These are phyloP conservation scores for Nephrotoma flavescens DNA, from an alignment of 2,888 invertebrate genomes.

Conservation along the genomic window DNA sequence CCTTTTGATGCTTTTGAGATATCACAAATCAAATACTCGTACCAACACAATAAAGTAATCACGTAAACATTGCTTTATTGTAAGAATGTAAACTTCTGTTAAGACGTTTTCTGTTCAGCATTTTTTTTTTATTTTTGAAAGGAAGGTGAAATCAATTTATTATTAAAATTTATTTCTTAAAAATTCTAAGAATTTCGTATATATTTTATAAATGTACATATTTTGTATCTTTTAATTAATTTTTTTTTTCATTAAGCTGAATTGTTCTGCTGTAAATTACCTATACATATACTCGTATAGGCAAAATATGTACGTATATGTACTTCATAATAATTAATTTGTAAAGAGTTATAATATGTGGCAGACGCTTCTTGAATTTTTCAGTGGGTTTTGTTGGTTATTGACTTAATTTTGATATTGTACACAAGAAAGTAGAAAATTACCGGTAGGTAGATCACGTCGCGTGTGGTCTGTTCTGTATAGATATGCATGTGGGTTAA, in stretches of 20 bases:
- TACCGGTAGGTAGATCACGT: neutral
- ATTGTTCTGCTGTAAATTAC: neutral
- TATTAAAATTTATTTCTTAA: neutral
- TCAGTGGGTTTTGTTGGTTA: neutral
- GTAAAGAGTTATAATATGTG: neutral
- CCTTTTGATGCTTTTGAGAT: neutral
- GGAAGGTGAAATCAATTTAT: neutral
- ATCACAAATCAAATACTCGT: neutral
- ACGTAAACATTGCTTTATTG: neutral
- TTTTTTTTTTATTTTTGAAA: neutral
- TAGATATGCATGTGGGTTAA: neutral
- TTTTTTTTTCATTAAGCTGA: neutral
- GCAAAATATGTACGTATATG: neutral
- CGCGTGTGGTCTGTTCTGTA: neutral
- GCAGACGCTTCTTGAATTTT: neutral
- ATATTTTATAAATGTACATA: neutral
- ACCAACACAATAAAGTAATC: neutral
- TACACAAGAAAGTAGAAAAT: neutral
- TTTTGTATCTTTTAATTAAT: neutral
- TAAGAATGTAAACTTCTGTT: neutral
- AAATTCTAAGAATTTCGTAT: neutral
- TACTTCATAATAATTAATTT: neutral
- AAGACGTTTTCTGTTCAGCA: neutral
- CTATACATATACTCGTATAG: neutral
- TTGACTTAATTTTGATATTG: neutral